Base-by-base conservation (phyloP, 1,140 invertebrate genomes). In the Anastrepha obliqua region DNA sequence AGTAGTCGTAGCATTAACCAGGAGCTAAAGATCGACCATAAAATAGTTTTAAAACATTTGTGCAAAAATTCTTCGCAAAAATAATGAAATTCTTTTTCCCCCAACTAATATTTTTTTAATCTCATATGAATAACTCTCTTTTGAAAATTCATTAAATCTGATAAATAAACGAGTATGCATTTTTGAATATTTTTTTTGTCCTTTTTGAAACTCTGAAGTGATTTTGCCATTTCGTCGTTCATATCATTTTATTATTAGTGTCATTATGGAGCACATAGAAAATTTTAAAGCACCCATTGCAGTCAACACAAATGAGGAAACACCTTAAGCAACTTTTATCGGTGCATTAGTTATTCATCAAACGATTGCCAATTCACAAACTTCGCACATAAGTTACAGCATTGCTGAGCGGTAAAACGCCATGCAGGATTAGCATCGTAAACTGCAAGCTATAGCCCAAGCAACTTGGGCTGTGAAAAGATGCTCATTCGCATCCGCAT, bases 371-470 rank as follows among this genome's bases (percentile, higher is more conserved):
- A 62, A 17, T 17, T 17, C 15, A 62, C 4, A 62, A 17, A n/a
- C 15, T 62, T 17, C 51, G 51, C 11, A 8, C 6, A 11, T 55
- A 55, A 55, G 51, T 55, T 8, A 11, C 51, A 55, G 60, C 60
- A 62, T 1, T 62, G n/a, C 9, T 17, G 4, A 62, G 15, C 60
- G n/a, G 8, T 62, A 17, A 62, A 62, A 62, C 44, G 3, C 1
- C 47, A 81, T 55, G n/a, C 74, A 81, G 74, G 47, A 81, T 81
- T 15, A 81, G 47, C 74, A 55, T 81, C 74, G 17, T 81, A 58
- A 81, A 81, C 7, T 20, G 11, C 11, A 58, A 29, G 13, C 74
- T 9, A 29, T 29, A 29, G 29, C 29, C 0, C 0, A 81, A 55
- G 42, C n/a, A 81, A 55, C 17, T 15, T 6, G 47, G 47, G 13